Percentiles rank a stretch among this genome's conserved stretches.
phyloP scores from a whole-genome alignment of 2,113 vertebrate species.

The Tautogolabrus adspersus region DNA sequence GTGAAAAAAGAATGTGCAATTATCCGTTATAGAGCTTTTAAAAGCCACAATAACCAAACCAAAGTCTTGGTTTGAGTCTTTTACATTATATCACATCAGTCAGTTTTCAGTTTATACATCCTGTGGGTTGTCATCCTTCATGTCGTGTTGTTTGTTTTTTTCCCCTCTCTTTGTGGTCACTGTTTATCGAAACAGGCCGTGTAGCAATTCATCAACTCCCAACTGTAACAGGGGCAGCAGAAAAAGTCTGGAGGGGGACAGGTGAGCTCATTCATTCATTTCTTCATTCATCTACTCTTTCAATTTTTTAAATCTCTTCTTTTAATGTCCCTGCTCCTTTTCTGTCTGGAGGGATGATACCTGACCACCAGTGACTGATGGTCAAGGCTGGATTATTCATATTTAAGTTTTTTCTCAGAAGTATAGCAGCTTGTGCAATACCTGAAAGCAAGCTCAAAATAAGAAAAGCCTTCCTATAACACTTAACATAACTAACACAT shows the following conservation, averaged over 20 bases:
- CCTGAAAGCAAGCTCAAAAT: not conserved
- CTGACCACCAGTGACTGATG: not conserved
- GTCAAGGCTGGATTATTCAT: not conserved
- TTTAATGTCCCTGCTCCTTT: not conserved
- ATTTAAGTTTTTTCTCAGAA: not conserved
- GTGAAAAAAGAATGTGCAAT: constrained; percentile 12
- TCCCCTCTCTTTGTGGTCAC: constrained; percentile 68
- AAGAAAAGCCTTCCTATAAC: not conserved
- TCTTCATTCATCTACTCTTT: constrained; percentile 16
- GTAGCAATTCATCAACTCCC: constrained; percentile 91
- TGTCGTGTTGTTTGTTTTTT: constrained; percentile 45
- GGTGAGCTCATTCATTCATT: constrained; percentile 84
- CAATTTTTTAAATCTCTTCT: not conserved
- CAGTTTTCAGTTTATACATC: constrained; percentile 41
- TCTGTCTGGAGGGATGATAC: not conserved
- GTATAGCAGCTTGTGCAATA: not conserved
- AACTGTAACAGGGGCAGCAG: constrained; percentile 90
- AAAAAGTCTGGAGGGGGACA: constrained; percentile 91
- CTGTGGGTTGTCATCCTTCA: constrained; percentile 55
- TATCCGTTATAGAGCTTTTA: constrained; percentile 16
- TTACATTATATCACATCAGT: constrained; percentile 1
- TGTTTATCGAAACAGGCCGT: constrained; percentile 88
- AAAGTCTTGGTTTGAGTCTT: constrained; percentile 12
- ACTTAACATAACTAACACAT: too few species aligned
- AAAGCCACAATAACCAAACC: constrained; percentile 14